A percentile compares a stretch with the other conserved stretches of the same genome.
These are phyloP conservation scores for Ascidia mentula DNA, from an alignment of 23 tunicate species.

Conservation along the genomic window DNA sequence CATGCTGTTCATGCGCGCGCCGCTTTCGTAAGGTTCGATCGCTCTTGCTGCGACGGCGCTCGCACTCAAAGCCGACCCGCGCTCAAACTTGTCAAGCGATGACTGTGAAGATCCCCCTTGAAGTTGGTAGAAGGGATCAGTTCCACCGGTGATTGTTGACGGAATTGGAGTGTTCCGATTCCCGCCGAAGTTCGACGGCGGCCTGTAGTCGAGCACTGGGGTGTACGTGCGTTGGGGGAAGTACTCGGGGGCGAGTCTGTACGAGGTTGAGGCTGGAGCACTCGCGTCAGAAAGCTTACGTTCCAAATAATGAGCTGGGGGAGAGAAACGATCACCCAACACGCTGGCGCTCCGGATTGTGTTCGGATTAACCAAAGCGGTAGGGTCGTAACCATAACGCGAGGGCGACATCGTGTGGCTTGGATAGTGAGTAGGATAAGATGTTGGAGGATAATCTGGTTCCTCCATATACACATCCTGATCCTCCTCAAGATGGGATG, in stretches of 20 bases:
- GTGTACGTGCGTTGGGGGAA: neutral
- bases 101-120: slow-evolving; percentile 65
- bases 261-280: neutral
- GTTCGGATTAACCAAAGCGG: slow-evolving; percentile 16
- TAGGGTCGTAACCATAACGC: slow-evolving; percentile 36
- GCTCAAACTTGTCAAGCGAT: slow-evolving; percentile 57
- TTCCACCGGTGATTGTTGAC: slow-evolving; percentile 1
- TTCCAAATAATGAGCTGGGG: slow-evolving; percentile 28
- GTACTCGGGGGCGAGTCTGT: neutral
- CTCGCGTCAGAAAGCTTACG: slow-evolving; percentile 28
- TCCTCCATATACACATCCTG: slow-evolving; percentile 8
- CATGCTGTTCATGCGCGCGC: slow-evolving; percentile 29
- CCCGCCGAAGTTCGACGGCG: slow-evolving; percentile 12
- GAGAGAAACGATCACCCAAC: slow-evolving; percentile 53
- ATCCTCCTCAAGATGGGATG: neutral
- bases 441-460: neutral
- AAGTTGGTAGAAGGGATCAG: slow-evolving; percentile 3
- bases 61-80: slow-evolving; percentile 51
- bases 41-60: slow-evolving; percentile 27
- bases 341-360: slow-evolving; percentile 44
- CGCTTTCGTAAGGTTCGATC: slow-evolving; percentile 28
- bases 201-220: neutral
- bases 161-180: slow-evolving; percentile 32
- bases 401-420: slow-evolving; percentile 24
- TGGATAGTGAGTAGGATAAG: neutral